Conservation (phyloP, 1,140 invertebrate genomes). For the Drosophila nigromelanica region DNA sequence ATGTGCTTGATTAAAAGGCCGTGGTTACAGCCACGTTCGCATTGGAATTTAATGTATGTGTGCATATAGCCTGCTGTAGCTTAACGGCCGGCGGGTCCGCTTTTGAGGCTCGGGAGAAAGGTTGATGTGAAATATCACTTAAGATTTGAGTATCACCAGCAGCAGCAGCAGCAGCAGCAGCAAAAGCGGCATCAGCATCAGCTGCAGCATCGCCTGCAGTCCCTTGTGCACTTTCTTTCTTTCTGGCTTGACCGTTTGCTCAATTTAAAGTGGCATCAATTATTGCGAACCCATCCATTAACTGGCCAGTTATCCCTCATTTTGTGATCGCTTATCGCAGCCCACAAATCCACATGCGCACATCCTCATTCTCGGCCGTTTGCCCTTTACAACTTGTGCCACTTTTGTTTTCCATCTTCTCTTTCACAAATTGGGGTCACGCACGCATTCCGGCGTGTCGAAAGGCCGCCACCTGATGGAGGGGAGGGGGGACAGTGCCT, state of each 20-base stretch:
- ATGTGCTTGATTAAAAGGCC: slow-evolving; percentile 79
- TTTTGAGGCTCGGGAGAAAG: slow-evolving; percentile 71
- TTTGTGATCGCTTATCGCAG: slow-evolving; percentile 75
- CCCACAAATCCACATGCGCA: slow-evolving; percentile 56
- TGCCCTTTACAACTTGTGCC: slow-evolving; percentile 58
- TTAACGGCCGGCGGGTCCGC: slow-evolving; percentile 20
- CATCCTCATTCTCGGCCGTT: slow-evolving; percentile 38
- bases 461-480: slow-evolving; percentile 4
- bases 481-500: neutral
- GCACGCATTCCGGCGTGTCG: slow-evolving; percentile 70
- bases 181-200: slow-evolving; percentile 1
- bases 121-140: slow-evolving; percentile 75
- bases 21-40: slow-evolving; percentile 51
- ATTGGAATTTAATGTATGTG: slow-evolving; percentile 32
- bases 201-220: slow-evolving; percentile 1
- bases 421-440: slow-evolving; percentile 63
- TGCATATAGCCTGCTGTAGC: neutral
- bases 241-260: slow-evolving; percentile 49
- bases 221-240: slow-evolving; percentile 70
- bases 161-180: slow-evolving; percentile 2
- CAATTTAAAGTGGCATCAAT: slow-evolving; percentile 79
- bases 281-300: slow-evolving; percentile 79
- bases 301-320: slow-evolving; percentile 78
- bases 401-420: slow-evolving; percentile 30
- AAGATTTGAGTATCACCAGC: slow-evolving; percentile 62